Conservation (phyloP, 2,888 invertebrate genomes). For the Stegophylla sp. region DNA sequence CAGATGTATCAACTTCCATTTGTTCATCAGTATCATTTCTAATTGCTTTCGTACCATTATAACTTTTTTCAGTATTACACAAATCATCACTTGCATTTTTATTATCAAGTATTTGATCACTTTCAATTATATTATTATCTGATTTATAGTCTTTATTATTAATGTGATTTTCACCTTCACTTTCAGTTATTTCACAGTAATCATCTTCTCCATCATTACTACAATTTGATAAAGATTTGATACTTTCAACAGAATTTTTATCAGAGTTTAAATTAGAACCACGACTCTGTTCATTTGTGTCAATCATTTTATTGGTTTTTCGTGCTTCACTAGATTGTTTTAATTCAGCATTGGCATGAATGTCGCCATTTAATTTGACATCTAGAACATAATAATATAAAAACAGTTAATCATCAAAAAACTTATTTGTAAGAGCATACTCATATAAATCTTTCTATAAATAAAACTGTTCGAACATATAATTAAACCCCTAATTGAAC, state of each 20-base stretch:
- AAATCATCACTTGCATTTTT: constrained; percentile 43
- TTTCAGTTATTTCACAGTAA: constrained; percentile 63
- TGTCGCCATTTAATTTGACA: constrained; percentile 62
- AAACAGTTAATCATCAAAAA: background rate
- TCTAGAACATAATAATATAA: constrained; percentile 59
- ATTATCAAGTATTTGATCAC: constrained; percentile 52
- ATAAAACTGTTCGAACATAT: no score
- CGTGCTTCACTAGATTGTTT: constrained; percentile 46
- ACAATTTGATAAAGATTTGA: constrained; percentile 60
- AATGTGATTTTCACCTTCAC: constrained; percentile 62
- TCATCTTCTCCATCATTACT: constrained; percentile 63
- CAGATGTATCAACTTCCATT: constrained; percentile 62
- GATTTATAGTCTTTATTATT: constrained; percentile 61
- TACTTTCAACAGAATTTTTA: constrained; percentile 60
- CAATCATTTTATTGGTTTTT: constrained; percentile 62
- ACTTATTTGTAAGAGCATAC: background rate
- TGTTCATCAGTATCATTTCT: constrained; percentile 62
- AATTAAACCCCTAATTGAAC: no score
- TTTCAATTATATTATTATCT: constrained; percentile 58
- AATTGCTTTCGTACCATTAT: constrained; percentile 60
- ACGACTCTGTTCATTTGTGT: constrained; percentile 61
- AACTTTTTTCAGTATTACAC: constrained; percentile 52
- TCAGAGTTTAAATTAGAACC: constrained; percentile 63
- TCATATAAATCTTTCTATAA: no score
- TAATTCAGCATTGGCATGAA: constrained; percentile 60